Evolutionary conservation across 1,140 invertebrate genomes (phyloP).

Genomic region (Drosophila repleta): DNA sequence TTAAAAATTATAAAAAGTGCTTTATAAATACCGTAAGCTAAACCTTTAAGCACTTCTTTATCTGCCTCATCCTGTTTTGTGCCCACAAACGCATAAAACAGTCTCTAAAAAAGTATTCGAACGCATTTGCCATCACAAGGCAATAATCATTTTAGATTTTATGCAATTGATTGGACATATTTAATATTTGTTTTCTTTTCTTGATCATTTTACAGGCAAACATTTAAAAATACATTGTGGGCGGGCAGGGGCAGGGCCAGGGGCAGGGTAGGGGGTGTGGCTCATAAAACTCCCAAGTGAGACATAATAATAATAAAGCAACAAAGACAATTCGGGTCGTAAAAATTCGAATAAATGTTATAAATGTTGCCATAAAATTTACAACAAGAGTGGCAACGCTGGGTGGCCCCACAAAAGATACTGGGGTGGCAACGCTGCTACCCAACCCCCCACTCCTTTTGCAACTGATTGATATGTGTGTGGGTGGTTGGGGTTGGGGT

Average conservation of each 20-base stretch:
- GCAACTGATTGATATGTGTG: conserved; percentile 72
- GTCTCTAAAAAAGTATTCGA: no score
- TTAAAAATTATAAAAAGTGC: no score
- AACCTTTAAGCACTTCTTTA: no score
- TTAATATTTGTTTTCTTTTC: conserved; percentile 12
- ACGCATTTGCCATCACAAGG: no score
- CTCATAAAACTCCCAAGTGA: conserved; percentile 72
- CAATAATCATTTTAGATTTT: not conserved
- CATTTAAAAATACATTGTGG: conserved; percentile 38
- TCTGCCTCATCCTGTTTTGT: no score
- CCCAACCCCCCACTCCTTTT: conserved; percentile 39
- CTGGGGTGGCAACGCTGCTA: conserved; percentile 32
- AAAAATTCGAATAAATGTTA: conserved; percentile 81
- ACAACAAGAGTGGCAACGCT: conserved; percentile 57
- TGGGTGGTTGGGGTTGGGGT: not conserved
- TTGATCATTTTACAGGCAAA: conserved; percentile 17
- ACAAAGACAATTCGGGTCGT: conserved; percentile 77
- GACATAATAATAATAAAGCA: conserved; percentile 78
- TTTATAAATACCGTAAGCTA: no score
- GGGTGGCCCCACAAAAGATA: no score
- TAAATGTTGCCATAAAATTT: conserved; percentile 79
- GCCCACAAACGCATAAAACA: no score
- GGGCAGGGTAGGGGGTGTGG: not conserved
- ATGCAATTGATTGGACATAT: conserved; percentile 23
- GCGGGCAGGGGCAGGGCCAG: no score